phyloP scores from a whole-genome alignment of 1,140 invertebrate genomes.

The Atopsyche davidsoni region DNA sequence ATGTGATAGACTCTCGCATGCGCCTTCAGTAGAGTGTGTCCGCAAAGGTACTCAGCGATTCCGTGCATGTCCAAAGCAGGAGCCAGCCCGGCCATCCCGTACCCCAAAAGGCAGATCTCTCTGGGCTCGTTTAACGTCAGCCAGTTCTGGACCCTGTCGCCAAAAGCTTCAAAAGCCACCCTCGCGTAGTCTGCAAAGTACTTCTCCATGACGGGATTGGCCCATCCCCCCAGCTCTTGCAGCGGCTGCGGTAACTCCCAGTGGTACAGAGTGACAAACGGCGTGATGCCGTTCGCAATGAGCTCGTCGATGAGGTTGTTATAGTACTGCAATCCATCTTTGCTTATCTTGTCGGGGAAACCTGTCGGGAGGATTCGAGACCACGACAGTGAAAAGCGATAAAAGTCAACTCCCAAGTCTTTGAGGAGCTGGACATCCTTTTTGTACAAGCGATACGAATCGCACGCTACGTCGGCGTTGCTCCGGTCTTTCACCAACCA shows the following conservation, averaged over 20 bases:
- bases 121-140: constrained; percentile 48
- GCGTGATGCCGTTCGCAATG: constrained; percentile 38
- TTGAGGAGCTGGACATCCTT: constrained; percentile 46
- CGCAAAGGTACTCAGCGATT: constrained; percentile 46
- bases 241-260: constrained; percentile 49
- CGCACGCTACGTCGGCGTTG: constrained; percentile 41
- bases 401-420: constrained; percentile 45
- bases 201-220: constrained; percentile 45
- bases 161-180: constrained; percentile 36
- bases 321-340: constrained; percentile 53
- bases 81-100: constrained; percentile 38
- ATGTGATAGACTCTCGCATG: constrained; percentile 51
- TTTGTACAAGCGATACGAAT: constrained; percentile 45
- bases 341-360: constrained; percentile 41
- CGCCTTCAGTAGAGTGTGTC: constrained; percentile 47
- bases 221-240: constrained; percentile 51
- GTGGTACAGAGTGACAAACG: constrained; percentile 50
- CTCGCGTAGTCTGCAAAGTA: constrained; percentile 41
- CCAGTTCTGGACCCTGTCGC: constrained; percentile 34
- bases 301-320: constrained; percentile 50
- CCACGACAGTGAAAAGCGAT: constrained; percentile 60
- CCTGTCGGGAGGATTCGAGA: constrained; percentile 52
- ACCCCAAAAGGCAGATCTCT: constrained; percentile 36
- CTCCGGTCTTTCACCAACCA: constrained; percentile 34
- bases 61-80: constrained; percentile 37